Conservation (phyloP, 1,140 invertebrate species). For the Atopsyche davidsoni region DNA sequence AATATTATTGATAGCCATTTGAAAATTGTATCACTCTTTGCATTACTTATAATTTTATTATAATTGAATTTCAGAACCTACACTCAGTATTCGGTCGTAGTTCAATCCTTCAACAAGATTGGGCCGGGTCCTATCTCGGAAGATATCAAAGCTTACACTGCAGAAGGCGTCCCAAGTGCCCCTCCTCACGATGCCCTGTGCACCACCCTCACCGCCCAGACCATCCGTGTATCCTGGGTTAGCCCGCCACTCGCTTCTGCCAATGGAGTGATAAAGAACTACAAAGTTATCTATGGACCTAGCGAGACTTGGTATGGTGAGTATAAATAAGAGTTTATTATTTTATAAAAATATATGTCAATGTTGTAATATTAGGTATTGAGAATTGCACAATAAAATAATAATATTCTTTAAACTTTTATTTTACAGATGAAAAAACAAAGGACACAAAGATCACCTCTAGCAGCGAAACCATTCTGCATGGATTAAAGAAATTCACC, state of each 20-base stretch:
- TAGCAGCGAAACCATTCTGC: slow-evolving; percentile 85
- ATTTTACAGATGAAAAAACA: slow-evolving; percentile 72
- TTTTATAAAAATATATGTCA: slow-evolving; percentile 6
- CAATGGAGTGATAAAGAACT: slow-evolving; percentile 92
- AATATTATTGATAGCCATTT: slow-evolving; percentile 2
- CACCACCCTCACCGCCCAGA: slow-evolving; percentile 87
- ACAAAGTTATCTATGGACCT: slow-evolving; percentile 93
- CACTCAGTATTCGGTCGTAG: slow-evolving; percentile 90
- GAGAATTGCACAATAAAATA: no score
- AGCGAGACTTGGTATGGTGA: slow-evolving; percentile 85
- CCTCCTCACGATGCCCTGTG: slow-evolving; percentile 87
- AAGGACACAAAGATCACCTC: slow-evolving; percentile 88
- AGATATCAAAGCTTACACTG: slow-evolving; percentile 84
- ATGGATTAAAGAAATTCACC: slow-evolving; percentile 89
- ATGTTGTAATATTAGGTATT: no score
- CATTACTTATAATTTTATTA: not conserved
- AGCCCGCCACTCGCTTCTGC: slow-evolving; percentile 83
- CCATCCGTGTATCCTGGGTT: slow-evolving; percentile 88
- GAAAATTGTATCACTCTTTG: not conserved
- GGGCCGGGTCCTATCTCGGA: slow-evolving; percentile 86
- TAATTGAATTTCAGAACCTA: slow-evolving; percentile 60
- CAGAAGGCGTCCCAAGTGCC: slow-evolving; percentile 88
- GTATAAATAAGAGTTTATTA: slow-evolving; percentile 37
- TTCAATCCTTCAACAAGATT: slow-evolving; percentile 92
- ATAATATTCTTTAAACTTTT: not conserved